A percentile compares a stretch with the other conserved stretches of the same genome.
phyloP scores from a whole-genome alignment of 2,888 invertebrate genomes.

The Acleris cristana region DNA sequence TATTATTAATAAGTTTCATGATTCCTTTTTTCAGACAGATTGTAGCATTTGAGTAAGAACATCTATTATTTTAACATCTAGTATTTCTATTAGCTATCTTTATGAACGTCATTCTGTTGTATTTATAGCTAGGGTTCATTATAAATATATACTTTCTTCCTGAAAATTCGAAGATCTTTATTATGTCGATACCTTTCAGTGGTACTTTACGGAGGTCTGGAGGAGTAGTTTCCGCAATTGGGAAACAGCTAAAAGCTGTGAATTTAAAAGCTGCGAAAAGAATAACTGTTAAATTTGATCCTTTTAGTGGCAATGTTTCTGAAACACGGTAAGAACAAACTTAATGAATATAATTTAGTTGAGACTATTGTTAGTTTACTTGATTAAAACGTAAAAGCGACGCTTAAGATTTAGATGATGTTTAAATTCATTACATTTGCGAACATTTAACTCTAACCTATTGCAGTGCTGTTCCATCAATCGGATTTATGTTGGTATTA shows the following conservation, averaged over 20 bases:
- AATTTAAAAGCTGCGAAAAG: slow-evolving; percentile 91
- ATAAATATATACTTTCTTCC: slow-evolving; percentile 37
- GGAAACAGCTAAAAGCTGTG: slow-evolving; percentile 87
- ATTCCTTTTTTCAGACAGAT: too few species aligned
- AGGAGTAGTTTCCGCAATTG: slow-evolving; percentile 89
- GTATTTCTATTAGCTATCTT: slow-evolving; percentile 1
- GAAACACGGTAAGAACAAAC: slow-evolving; percentile 83
- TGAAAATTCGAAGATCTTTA: slow-evolving; percentile 49
- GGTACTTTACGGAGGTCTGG: slow-evolving; percentile 86
- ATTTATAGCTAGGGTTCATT: slow-evolving; percentile 25
- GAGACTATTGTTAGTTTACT: neutral
- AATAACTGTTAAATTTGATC: slow-evolving; percentile 92
- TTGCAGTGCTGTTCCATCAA: too few species aligned
- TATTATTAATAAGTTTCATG: too few species aligned
- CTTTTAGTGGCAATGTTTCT: slow-evolving; percentile 89
- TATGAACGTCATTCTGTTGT: slow-evolving; percentile 6
- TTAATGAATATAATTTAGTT: slow-evolving; percentile 34
- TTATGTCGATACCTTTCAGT: slow-evolving; percentile 90
- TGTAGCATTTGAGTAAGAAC: too few species aligned
- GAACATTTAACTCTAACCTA: too few species aligned
- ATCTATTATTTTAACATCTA: too few species aligned
- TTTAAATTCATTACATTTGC: neutral
- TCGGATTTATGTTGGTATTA: too few species aligned
- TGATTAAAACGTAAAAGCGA: neutral
- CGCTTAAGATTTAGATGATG: neutral